Evolutionary conservation across 2,113 vertebrate genomes (phyloP).

Genomic region (Hypomesus transpacificus): DNA sequence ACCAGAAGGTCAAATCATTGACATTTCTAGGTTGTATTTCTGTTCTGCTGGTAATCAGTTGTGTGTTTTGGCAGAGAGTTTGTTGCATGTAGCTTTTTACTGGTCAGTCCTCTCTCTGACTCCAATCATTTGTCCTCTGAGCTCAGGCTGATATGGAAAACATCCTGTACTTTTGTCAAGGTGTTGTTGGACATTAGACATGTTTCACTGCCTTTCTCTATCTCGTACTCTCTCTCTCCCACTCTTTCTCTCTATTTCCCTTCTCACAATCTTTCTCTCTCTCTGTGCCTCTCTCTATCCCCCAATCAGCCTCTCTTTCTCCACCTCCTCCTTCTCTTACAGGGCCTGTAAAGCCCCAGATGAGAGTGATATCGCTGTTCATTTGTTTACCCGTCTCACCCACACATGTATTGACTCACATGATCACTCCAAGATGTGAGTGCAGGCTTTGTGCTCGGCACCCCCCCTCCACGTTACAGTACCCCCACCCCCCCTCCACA

Average conservation of each 20-base stretch:
- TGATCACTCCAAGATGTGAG: slow-evolving; percentile 32
- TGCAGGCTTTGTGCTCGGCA: slow-evolving; percentile 31
- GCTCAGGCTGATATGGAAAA: neutral
- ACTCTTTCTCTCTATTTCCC: neutral
- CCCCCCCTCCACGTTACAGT: neutral
- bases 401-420: slow-evolving; percentile 24
- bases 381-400: slow-evolving; percentile 22
- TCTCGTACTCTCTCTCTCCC: neutral
- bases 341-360: slow-evolving; percentile 27
- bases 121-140: neutral
- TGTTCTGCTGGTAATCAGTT: neutral
- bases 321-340: neutral
- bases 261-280: neutral
- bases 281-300: neutral
- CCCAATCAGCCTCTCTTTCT: neutral
- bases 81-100: neutral
- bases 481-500: neutral
- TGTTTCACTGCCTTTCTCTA: neutral
- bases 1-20: neutral
- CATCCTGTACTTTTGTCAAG: neutral
- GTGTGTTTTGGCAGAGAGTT: neutral
- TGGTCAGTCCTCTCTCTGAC: neutral
- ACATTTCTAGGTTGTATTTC: neutral
- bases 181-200: no score
- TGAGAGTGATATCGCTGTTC: slow-evolving; percentile 10